phyloP scores from a whole-genome alignment of 2,113 vertebrate species.

The Apeltes quadracus region DNA sequence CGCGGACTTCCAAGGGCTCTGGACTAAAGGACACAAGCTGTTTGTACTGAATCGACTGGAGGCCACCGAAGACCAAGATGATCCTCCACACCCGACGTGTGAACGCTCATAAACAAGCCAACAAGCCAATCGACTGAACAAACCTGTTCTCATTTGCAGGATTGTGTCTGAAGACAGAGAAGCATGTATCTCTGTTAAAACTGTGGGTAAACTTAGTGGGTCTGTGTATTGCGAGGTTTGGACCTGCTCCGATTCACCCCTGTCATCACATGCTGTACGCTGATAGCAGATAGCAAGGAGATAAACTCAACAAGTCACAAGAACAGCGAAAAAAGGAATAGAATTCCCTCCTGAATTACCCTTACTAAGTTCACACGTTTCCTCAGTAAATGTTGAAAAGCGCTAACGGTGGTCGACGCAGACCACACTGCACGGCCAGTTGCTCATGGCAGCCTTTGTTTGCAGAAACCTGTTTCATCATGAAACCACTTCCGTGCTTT shows the following conservation, averaged over 20 bases:
- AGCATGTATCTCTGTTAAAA: neutral
- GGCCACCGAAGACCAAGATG: neutral
- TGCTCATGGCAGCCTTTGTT: slow-evolving; percentile 69
- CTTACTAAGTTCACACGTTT: slow-evolving; percentile 29
- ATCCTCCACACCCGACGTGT: neutral
- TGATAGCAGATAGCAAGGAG: neutral
- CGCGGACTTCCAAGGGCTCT: neutral
- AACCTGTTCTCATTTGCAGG: neutral
- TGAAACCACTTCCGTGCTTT: slow-evolving; percentile 74
- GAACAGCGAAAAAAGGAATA: neutral
- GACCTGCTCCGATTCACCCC: slow-evolving; percentile 1
- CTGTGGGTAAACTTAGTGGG: neutral
- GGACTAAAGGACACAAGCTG: slow-evolving; percentile 11
- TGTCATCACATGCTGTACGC: neutral
- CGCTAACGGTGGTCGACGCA: slow-evolving; percentile 38
- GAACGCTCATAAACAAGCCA: neutral
- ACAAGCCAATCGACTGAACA: neutral
- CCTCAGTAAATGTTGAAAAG: slow-evolving; percentile 48
- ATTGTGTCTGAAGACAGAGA: slow-evolving; percentile 17
- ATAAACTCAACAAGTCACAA: slow-evolving; percentile 5
- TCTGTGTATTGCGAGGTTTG: neutral
- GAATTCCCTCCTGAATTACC: slow-evolving; percentile 26
- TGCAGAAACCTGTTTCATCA: slow-evolving; percentile 66
- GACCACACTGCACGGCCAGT: slow-evolving; percentile 68
- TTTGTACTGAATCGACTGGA: neutral